These are phyloP conservation scores for Frankliniella intonsa DNA, from an alignment of 2,888 invertebrate species.

Conservation along the genomic window DNA sequence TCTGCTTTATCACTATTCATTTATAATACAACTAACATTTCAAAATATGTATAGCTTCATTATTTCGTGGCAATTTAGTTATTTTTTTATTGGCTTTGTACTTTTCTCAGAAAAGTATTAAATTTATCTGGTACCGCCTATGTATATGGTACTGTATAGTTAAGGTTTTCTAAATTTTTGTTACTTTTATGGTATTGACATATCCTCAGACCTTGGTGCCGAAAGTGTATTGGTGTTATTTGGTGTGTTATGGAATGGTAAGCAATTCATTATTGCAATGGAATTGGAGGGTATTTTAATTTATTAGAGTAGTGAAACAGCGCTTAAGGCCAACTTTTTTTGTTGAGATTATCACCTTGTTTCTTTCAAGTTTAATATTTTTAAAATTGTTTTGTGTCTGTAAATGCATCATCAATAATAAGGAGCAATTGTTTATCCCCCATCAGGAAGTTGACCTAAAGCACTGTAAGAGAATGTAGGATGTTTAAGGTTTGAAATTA, in stretches of 20 bases:
- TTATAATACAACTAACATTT: neutral
- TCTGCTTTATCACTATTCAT: neutral
- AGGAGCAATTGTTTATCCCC: neutral
- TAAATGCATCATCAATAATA: neutral
- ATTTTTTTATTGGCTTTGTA: constrained; percentile 27
- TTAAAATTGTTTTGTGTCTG: neutral
- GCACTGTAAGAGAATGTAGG: constrained; percentile 24
- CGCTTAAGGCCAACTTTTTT: constrained; percentile 21
- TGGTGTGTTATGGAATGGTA: neutral
- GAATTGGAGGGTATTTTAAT: constrained; percentile 20
- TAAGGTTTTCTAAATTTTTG: constrained; percentile 25
- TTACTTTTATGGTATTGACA: constrained; percentile 27
- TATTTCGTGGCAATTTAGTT: constrained; percentile 1
- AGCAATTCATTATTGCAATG: neutral
- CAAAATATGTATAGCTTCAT: constrained; percentile 4
- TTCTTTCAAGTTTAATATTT: neutral
- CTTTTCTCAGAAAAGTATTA: constrained; percentile 25
- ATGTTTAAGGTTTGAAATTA: neutral
- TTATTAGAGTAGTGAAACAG: neutral
- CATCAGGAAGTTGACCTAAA: neutral
- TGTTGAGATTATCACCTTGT: constrained; percentile 8
- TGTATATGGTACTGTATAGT: neutral
- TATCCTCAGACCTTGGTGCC: constrained; percentile 16
- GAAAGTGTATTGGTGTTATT: neutral
- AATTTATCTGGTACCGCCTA: neutral